phyloP scores from a whole-genome alignment of 2,888 invertebrate species.

The Sthenelais limicola region DNA sequence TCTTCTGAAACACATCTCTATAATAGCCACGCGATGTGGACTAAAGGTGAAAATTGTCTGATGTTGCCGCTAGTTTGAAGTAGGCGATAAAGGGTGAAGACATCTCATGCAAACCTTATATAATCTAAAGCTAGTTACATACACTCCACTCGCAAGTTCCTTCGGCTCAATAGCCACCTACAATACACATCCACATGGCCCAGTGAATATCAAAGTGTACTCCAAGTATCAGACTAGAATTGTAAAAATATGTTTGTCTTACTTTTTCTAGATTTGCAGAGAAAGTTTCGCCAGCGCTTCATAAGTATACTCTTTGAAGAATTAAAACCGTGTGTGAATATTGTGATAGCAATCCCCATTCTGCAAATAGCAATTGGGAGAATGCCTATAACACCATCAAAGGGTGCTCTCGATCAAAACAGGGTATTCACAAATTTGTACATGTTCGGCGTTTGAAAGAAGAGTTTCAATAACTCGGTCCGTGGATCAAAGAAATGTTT shows the following conservation, averaged over 20 bases:
- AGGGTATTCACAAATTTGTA: too few species aligned
- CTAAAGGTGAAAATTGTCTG: conserved; percentile 29
- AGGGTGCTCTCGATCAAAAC: conserved; percentile 5
- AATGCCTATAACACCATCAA: too few species aligned
- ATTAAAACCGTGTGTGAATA: conserved; percentile 28
- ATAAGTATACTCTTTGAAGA: too few species aligned
- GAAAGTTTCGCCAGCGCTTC: too few species aligned
- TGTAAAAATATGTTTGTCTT: conserved; percentile 12
- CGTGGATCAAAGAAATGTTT: too few species aligned
- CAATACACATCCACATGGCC: conserved; percentile 18
- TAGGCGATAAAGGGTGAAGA: neutral
- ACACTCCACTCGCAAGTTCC: too few species aligned
- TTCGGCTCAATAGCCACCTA: conserved; percentile 13
- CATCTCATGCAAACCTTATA: conserved; percentile 2
- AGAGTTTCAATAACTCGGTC: too few species aligned
- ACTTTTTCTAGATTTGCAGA: conserved; percentile 3
- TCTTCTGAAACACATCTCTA: conserved; percentile 4
- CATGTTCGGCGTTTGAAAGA: too few species aligned
- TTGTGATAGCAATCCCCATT: conserved; percentile 12
- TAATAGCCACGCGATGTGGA: conserved; percentile 36
- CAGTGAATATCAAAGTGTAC: conserved; percentile 20
- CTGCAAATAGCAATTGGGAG: too few species aligned
- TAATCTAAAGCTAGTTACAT: neutral
- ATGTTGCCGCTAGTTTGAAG: conserved; percentile 26
- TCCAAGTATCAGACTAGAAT: neutral